Evolutionary conservation across 2,113 vertebrate species (phyloP), one percentile per base, ranked within the genome.

Genomic region (Hyperoodon ampullatus): DNA sequence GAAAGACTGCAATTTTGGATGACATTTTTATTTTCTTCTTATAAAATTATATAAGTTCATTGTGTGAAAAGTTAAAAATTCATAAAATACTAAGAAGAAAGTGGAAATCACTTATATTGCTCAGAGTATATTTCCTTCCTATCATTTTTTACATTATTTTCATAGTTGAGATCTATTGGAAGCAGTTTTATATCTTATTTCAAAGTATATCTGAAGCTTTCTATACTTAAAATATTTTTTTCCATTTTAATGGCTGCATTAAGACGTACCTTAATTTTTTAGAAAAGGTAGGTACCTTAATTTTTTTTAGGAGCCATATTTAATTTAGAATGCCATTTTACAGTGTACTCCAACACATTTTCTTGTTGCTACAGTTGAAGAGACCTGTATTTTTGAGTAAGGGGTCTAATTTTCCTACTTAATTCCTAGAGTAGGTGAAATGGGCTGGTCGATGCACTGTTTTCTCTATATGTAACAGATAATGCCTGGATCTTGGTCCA

Each of bases 221-320:
- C 78, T 85, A 71, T 53, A 85, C n/a, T 65, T 92, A 92, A 92
- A 84, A 77, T 35, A 60, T 63, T 83, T 94, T 6, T 93, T 95
- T 70, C 60, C 58, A 39, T 74, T 86, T 89, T 90, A 86, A 65
- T 75, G n/a, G 2, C 42, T 85, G 14, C 12, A 39, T 72, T 83
- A 84, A 87, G 23, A 13, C 53, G 10, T 33, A 53, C 28, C 21
- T 82, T 72, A 72, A 55, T 81, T 50, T 71, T 88, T 82, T 33
- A 94, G n/a, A 55, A 26, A n/a, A 72, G 14, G 8, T 78, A 39
- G 83, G 19, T 55, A 47, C 8, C 4, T 97, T 72, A 90, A 50
- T 47, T 55, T 68, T 83, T 90, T 70, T 86, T 33, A 42, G 15
- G 21, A 24, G 72, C 12, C 12, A 35, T 19, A 44, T 81, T 19